Evolutionary conservation across 1,140 invertebrate genomes (phyloP).

Genomic region (Paraescarpia echinospica): DNA sequence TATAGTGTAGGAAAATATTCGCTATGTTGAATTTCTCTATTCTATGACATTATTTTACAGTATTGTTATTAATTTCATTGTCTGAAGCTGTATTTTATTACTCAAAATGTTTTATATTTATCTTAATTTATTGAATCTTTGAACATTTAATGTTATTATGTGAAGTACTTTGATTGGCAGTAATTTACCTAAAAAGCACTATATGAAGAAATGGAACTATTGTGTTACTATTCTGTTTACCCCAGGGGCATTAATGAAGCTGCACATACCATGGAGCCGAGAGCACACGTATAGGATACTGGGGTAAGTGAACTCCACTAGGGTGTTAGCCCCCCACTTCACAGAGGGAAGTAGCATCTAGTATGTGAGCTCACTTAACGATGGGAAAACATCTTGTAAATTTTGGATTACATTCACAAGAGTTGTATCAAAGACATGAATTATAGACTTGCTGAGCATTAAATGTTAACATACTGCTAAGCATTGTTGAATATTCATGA

Average conservation of each 20-base stretch:
- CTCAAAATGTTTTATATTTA: no score
- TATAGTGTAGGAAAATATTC: no score
- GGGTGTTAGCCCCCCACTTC: background rate
- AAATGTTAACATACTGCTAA: background rate
- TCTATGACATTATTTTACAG: no score
- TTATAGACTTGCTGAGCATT: background rate
- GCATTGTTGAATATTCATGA: no score
- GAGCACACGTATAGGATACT: conserved; percentile 28
- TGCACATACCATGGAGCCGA: conserved; percentile 47
- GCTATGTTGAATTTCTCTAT: no score
- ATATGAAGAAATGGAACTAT: no score
- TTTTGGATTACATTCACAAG: background rate
- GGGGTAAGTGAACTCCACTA: background rate
- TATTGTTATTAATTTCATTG: no score
- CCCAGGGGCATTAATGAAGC: conserved; percentile 42
- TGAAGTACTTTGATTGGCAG: no score
- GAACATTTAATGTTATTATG: no score
- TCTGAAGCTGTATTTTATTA: no score
- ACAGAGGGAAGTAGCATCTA: background rate
- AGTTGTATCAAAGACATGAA: background rate
- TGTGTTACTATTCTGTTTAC: conserved; percentile 11
- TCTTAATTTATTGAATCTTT: no score
- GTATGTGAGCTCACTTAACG: background rate
- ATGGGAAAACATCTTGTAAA: background rate
- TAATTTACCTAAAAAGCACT: no score